These are phyloP conservation scores for Phengaris arion DNA, from an alignment of 2,888 invertebrate genomes.

Conservation along the genomic window DNA sequence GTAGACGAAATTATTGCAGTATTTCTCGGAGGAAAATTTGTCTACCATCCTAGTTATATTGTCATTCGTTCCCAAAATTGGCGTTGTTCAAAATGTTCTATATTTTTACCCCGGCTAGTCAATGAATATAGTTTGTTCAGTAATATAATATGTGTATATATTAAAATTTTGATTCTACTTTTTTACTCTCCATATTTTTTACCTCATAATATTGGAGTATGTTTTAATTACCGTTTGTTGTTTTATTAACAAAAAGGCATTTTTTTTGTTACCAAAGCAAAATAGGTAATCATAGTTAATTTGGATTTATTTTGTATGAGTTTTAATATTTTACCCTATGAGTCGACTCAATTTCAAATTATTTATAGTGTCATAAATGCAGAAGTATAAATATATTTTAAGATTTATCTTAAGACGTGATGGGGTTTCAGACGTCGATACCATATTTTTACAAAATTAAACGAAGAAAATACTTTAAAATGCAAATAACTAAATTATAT, in stretches of 20 bases:
- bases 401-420: neutral
- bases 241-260: constrained; percentile 1
- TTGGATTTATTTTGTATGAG: neutral
- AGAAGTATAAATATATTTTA: constrained; percentile 11
- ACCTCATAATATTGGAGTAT: neutral
- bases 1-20: constrained; percentile 43
- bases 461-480: neutral
- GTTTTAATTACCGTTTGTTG: neutral
- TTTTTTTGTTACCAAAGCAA: constrained; percentile 14
- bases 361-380: constrained; percentile 12
- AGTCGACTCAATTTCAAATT: neutral
- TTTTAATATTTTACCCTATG: constrained; percentile 1
- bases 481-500: neutral
- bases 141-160: neutral
- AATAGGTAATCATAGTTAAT: neutral
- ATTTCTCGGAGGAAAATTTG: neutral
- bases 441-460: neutral
- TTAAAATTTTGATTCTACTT: constrained; percentile 6
- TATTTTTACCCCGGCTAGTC: constrained; percentile 31
- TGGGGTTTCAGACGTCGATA: constrained; percentile 20
- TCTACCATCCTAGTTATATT: neutral
- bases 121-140: constrained; percentile 25
- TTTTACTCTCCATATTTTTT: no score
- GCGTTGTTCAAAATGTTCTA: constrained; percentile 30
- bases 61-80: constrained; percentile 13